Base-by-base conservation (phyloP, 2,888 invertebrate genomes). In the Heliconius sara region DNA sequence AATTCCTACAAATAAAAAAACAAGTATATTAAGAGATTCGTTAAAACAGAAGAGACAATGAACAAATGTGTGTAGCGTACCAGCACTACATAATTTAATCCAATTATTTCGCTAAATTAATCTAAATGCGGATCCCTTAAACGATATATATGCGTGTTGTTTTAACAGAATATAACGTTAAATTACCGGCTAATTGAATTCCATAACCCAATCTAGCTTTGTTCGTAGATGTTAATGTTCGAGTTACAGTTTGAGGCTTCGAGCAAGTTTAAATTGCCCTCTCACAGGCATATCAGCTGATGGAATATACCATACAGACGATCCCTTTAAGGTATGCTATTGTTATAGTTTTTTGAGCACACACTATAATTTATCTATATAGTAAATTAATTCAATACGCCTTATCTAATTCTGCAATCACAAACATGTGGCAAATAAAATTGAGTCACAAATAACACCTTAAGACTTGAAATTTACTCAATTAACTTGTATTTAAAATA, bases 121-220 rank as follows among this genome's bases (percentile, higher is more conserved):
- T n/a, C 66, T 80, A 79, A 82, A 78, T 73, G 16, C 63, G 73
- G 70, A 77, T 76, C 76, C 60, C 63, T 43, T 72, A 71, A 66
- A n/a, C 73, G 67, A 52, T 52, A 66, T 34, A 66, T 66, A 60
- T 39, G 52, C 67, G 43, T 80, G 76, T 80, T 81, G 73, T 60
- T 80, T 79, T 76, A 73, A 77, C 72, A 65, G 73, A 66, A 79
- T 75, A 71, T 76, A 78, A 74, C 52, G 52, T 74, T 81, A 79
- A 77, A 80, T 77, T 81, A 80, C 75, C 65, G 43, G 57, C 34
- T 71, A 80, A 80, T 76, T 81, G 68, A 81, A 82, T 82, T 81
- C 75, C 75, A 77, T 77, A 70, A 76, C 77, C 57, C 68, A 80
- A 72, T 77, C 67, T 80, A 76, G 71, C 79, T 80, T 78, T 78